Base-by-base conservation (phyloP, 2,888 invertebrate genomes). In the Synergus laeviventris region DNA sequence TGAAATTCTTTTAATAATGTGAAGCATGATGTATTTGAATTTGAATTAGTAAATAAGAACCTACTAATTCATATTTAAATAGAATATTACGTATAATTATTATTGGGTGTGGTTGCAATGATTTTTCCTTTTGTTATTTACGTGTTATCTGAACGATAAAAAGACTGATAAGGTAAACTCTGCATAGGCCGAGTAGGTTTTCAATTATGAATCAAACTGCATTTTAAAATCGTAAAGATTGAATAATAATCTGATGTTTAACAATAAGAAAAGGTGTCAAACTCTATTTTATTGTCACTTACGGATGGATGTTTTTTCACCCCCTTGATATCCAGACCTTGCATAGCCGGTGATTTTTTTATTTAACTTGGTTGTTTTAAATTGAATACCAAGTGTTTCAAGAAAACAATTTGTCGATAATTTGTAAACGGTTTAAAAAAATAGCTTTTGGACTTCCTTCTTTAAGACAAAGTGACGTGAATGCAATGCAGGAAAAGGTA, bases 221-320 rank as follows among this genome's bases (percentile, higher is more conserved):
- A 56, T 56, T 56, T 21, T 56, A 12, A 42, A 42, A 31, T 31
- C 31, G 31, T 31, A 42, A 42, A 42, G 42, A 42, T 42, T 14
- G 14, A 42, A 14, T 42, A 14, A 14, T 12, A 42, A 12, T 14
- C 12, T 42, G 42, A 42, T 14, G 12, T 42, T 42, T 7, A 42
- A 42, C 12, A 42, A 14, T 12, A 42, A 42, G 12, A 42, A 31
- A 31, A 31, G 31, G 31, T 31, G 31, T 31, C 31, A 31, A 31
- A 5, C 31, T 31, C 31, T 31, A 31, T 60, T 31, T 31, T 31
- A 14, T 31, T 31, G 4, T 24, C 86, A 93, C 95, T 94, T 92
- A 96, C 96, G 86, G 96, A 94, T 86, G 94, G 95, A 90, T 96
- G 95, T 91, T 94, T 95, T 89, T 94, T 95, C 82, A 96, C 91